Evolutionary conservation across 2,888 invertebrate genomes (phyloP), one percentile per base, ranked within the genome.

Genomic region (Helobdella robusta): DNA sequence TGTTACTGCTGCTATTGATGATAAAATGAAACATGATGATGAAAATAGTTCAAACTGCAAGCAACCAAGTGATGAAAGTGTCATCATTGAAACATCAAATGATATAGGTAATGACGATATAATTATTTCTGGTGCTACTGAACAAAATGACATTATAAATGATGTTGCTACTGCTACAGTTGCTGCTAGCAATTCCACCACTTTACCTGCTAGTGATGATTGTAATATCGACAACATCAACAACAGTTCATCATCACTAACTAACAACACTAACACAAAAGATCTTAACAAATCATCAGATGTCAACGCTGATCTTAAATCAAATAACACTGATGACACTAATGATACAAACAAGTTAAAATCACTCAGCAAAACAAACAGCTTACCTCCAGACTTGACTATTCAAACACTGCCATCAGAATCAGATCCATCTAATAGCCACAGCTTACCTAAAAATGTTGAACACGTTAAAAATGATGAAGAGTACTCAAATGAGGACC

Each of bases 381-480:
- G 44, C n/a, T 60, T 60, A 44, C 28, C 44, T 44, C n/a, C n/a
- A 32, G 20, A n/a, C 28, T n/a, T n/a, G n/a, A n/a, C n/a, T n/a
- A n/a, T n/a, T n/a, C n/a, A n/a, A n/a, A n/a, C n/a, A n/a, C n/a
- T n/a, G n/a, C n/a, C n/a, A n/a, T n/a, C n/a, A n/a, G n/a, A n/a
- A n/a, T n/a, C n/a, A n/a, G n/a, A n/a, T n/a, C n/a, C n/a, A n/a
- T n/a, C n/a, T n/a, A n/a, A n/a, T n/a, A n/a, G n/a, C n/a, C n/a
- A 60, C 15, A 40, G 44, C n/a, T 60, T 60, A 44, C 28, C 44
- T 44, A 8, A 11, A 32, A 20, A n/a, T 30, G 15, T 6, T 20
- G 60, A 60, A 25, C 20, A 36, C 28, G 4, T 6, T 60, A 34
- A 25, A 18, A 23, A 62, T 23, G 62, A 28, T 32, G 50, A 50